phyloP scores from a whole-genome alignment of 2,113 vertebrate species.

The Zapornia atra region DNA sequence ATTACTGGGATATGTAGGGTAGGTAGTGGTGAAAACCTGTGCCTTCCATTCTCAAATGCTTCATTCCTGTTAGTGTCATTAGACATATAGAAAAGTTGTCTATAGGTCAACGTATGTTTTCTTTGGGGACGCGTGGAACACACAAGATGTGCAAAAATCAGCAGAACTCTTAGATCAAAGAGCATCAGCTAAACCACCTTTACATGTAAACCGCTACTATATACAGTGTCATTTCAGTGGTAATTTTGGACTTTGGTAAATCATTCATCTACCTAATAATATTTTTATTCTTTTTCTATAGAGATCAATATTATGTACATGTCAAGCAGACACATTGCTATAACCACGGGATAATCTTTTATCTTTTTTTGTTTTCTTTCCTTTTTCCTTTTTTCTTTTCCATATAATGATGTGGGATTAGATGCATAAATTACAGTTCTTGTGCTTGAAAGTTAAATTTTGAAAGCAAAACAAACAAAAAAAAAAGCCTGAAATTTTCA shows the following conservation, averaged over 20 bases:
- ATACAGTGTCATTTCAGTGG: not conserved
- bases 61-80: not conserved
- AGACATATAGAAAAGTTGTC: not conserved
- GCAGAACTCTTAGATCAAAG: not conserved
- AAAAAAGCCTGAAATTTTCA: not conserved
- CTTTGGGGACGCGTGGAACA: rapidly evolving
- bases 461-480: not conserved
- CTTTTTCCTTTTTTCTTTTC: no score
- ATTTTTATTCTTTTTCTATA: not conserved
- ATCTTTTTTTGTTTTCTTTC: no score
- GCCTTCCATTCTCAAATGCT: not conserved
- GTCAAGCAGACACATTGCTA: not conserved
- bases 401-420: not conserved
- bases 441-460: not conserved
- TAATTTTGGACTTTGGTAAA: not conserved
- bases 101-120: not conserved
- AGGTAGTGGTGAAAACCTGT: not conserved
- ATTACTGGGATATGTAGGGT: not conserved
- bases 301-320: not conserved
- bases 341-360: not conserved
- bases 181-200: not conserved
- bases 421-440: not conserved
- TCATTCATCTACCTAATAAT: not conserved
- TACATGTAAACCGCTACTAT: not conserved
- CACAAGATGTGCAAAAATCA: not conserved